These are phyloP conservation scores for Ctenicera cuprea DNA, from an alignment of 2,888 invertebrate genomes.

Conservation along the genomic window DNA sequence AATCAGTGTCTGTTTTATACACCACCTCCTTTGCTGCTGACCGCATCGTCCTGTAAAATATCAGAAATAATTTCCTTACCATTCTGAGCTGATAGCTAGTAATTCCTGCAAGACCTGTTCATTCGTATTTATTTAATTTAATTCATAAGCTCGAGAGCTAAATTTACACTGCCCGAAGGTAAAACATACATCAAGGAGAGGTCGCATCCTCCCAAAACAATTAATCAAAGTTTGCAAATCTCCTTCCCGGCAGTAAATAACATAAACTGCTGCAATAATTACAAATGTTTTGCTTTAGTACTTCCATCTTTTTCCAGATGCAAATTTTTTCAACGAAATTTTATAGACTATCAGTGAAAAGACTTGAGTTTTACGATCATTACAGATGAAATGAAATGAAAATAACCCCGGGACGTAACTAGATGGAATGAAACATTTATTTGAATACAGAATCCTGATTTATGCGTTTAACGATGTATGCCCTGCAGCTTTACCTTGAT, in stretches of 20 bases:
- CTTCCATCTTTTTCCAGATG: not conserved
- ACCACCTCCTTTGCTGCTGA: slow-evolving; percentile 28
- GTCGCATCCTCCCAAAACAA: slow-evolving; percentile 54
- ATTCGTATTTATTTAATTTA: slow-evolving; percentile 22
- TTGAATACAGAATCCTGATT: slow-evolving; percentile 51
- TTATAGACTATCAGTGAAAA: slow-evolving; percentile 50
- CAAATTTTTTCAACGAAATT: slow-evolving; percentile 28
- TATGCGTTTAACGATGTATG: slow-evolving; percentile 51
- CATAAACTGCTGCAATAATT: slow-evolving; percentile 23
- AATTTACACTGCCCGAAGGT: slow-evolving; percentile 38
- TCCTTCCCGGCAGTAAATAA: slow-evolving; percentile 52
- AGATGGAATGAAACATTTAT: slow-evolving; percentile 48
- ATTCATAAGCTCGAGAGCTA: slow-evolving; percentile 9
- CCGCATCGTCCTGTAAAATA: slow-evolving; percentile 17
- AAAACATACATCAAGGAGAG: slow-evolving; percentile 54
- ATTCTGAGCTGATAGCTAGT: not conserved
- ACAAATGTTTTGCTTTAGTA: slow-evolving; percentile 1
- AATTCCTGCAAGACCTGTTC: not conserved
- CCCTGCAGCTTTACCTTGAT: slow-evolving; percentile 48
- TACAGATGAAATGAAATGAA: slow-evolving; percentile 53
- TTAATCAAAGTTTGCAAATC: slow-evolving; percentile 47
- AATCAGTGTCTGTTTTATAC: slow-evolving; percentile 60
- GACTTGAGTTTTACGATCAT: slow-evolving; percentile 38
- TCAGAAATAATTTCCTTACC: slow-evolving; percentile 1
- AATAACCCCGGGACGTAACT: slow-evolving; percentile 51